Conservation (phyloP, 2,888 invertebrate genomes). For the Caradrina kadenii region DNA sequence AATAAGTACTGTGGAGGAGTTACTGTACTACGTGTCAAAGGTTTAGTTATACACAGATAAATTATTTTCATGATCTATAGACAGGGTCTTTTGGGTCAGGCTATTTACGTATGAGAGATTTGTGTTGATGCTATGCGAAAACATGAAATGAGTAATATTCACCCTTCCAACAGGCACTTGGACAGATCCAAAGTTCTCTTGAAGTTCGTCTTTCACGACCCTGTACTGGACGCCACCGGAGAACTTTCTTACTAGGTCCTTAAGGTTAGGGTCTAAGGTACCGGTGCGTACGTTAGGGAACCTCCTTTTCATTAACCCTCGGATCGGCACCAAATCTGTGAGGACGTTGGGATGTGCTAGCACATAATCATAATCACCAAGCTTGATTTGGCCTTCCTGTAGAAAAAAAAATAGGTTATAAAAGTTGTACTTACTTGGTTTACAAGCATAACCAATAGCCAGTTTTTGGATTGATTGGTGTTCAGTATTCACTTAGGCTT, state of each 20-base stretch:
- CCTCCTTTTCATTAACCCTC: constrained; percentile 94
- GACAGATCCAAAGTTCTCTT: constrained; percentile 93
- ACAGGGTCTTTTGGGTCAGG: background rate
- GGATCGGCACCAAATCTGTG: constrained; percentile 93
- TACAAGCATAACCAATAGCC: background rate
- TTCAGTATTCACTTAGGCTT: too few species aligned
- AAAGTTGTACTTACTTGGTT: background rate
- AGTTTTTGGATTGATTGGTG: too few species aligned
- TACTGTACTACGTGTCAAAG: background rate
- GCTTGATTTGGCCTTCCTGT: constrained; percentile 92
- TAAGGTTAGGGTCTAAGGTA: constrained; percentile 92
- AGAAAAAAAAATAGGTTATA: constrained; percentile 5
- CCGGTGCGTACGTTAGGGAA: constrained; percentile 93
- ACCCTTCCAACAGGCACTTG: constrained; percentile 93
- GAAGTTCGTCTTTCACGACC: constrained; percentile 92
- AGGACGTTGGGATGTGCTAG: constrained; percentile 95
- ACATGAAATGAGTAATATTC: constrained; percentile 65
- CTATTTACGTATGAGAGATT: too few species aligned
- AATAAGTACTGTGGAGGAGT: background rate
- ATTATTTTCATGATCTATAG: background rate
- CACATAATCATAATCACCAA: constrained; percentile 93
- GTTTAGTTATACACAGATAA: background rate
- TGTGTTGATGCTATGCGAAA: too few species aligned
- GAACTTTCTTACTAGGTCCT: constrained; percentile 91
- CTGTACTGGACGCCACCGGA: constrained; percentile 93